Conservation (phyloP, 2,888 invertebrate species). For the Ectropis crepuscularia region DNA sequence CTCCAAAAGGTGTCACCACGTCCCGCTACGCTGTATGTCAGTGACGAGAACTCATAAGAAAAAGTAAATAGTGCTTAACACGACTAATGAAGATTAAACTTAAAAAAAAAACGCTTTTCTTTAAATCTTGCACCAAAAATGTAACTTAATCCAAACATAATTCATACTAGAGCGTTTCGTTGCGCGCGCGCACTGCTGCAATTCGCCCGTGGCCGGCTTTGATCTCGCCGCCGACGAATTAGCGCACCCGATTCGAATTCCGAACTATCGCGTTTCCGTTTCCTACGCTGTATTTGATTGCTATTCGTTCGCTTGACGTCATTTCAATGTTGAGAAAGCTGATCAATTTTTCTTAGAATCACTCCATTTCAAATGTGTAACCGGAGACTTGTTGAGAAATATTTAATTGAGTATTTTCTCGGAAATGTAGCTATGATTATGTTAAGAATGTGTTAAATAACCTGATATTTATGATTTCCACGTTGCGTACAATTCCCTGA, state of each 20-base stretch:
- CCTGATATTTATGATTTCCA: too few relatives aligned
- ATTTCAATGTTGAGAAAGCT: slow-evolving; percentile 16
- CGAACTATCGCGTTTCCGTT: slow-evolving; percentile 66
- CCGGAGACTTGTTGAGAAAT: neutral
- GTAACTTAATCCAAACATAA: slow-evolving; percentile 50
- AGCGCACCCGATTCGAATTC: slow-evolving; percentile 63
- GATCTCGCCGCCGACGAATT: slow-evolving; percentile 78
- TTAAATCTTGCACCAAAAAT: slow-evolving; percentile 27
- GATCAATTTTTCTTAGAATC: slow-evolving; percentile 5
- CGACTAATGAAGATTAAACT: too few relatives aligned
- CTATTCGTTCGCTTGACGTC: slow-evolving; percentile 29
- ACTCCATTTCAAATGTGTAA: neutral
- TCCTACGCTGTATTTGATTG: slow-evolving; percentile 45
- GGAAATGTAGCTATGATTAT: neutral
- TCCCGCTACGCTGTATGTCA: too few relatives aligned
- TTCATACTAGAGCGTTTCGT: slow-evolving; percentile 68
- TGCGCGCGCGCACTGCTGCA: slow-evolving; percentile 69
- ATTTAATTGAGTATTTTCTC: neutral
- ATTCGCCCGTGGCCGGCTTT: slow-evolving; percentile 68
- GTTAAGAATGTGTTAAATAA: too few relatives aligned
- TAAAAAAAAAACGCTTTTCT: slow-evolving; percentile 11
- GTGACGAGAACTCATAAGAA: too few relatives aligned
- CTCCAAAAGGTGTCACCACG: too few relatives aligned
- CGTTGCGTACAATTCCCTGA: too few relatives aligned
- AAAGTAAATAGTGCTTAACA: too few relatives aligned